Percentiles rank a stretch among this genome's conserved stretches.
Evolutionary conservation across 1,140 invertebrate genomes (phyloP).

Genomic region (Harpegnathos saltator): DNA sequence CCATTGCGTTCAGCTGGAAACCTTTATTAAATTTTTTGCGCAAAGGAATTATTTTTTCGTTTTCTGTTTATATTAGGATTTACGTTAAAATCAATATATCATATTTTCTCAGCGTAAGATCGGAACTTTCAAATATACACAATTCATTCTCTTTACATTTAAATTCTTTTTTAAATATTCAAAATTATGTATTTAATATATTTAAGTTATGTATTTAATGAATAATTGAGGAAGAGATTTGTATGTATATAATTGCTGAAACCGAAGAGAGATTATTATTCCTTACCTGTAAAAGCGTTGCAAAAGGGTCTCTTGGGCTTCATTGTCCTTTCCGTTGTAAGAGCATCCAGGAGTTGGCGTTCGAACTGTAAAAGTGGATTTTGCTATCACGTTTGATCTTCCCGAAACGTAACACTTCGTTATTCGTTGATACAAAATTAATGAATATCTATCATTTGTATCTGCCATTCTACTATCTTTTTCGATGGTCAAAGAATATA

Average conservation of each 20-base stretch:
- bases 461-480: not conserved
- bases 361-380: slow-evolving; percentile 66
- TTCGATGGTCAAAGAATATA: not conserved
- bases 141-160: not conserved
- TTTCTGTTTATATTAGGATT: too few species aligned
- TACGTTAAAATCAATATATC: too few species aligned
- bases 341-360: slow-evolving; percentile 64
- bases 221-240: too few species aligned
- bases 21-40: too few species aligned
- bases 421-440: not conserved
- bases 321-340: slow-evolving; percentile 53
- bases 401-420: not conserved
- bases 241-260: not conserved
- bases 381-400: not conserved
- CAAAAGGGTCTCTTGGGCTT: slow-evolving; percentile 79
- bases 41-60: too few species aligned
- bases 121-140: not conserved
- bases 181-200: too few species aligned
- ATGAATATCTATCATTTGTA: not conserved
- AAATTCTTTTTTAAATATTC: too few species aligned
- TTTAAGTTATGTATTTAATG: too few species aligned
- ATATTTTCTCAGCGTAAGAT: too few species aligned
- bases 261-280: not conserved
- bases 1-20: too few species aligned
- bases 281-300: slow-evolving; percentile 79